These are phyloP conservation scores for Varecia variegata DNA, from an alignment of 2,797 vertebrate genomes.

Conservation along the genomic window DNA sequence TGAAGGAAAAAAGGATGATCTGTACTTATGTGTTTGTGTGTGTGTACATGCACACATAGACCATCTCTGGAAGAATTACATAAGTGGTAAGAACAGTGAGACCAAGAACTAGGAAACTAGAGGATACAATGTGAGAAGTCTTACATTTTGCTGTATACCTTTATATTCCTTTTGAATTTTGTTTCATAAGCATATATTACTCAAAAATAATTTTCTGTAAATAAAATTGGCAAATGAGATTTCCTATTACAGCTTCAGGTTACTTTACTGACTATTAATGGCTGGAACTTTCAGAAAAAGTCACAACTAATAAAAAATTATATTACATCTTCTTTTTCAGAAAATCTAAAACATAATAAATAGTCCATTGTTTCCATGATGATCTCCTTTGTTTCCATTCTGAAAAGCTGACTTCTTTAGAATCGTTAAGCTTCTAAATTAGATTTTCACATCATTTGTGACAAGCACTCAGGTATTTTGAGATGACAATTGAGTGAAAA, in stretches of 20 bases:
- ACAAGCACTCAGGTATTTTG: not conserved
- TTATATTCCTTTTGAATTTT: not conserved
- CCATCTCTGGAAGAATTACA: not conserved
- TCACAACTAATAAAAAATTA: not conserved
- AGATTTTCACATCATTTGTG: not conserved
- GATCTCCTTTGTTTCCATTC: not conserved
- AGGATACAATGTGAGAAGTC: not conserved
- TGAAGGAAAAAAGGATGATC: not conserved
- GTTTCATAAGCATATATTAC: not conserved
- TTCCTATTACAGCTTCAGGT: not conserved
- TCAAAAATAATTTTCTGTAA: conserved; percentile 26
- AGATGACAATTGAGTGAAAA: not conserved
- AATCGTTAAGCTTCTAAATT: not conserved
- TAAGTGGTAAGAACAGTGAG: not conserved
- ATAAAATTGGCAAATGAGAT: not conserved
- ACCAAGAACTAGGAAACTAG: not conserved
- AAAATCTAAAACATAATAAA: not conserved
- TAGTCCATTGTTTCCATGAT: not conserved
- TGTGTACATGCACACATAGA: not conserved
- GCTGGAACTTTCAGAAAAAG: not conserved
- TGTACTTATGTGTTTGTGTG: not conserved
- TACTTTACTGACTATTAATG: not conserved
- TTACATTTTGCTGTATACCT: not conserved
- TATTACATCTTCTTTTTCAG: not conserved
- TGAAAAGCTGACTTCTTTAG: not conserved